A percentile compares a stretch with the other conserved stretches of the same genome.
Conservation (phyloP, 1,140 invertebrate genomes). For the Chlorops oryzae region DNA sequence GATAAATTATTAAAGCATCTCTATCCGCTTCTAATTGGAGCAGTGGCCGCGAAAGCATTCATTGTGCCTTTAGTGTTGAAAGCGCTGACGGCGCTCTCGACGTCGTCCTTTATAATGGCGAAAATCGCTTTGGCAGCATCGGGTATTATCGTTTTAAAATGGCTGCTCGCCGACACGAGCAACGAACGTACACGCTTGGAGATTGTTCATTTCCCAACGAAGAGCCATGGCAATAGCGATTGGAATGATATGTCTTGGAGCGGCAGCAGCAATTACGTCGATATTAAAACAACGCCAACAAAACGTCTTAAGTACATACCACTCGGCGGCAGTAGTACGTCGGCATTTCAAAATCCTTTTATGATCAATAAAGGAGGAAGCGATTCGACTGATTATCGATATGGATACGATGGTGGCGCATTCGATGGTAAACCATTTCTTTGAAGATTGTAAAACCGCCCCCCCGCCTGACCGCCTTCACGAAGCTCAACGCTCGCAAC, state of each 20-base stretch:
- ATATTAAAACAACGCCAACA: not conserved
- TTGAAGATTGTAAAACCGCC: too few species aligned
- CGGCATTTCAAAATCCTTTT: too few species aligned
- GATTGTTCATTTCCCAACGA: constrained; percentile 31
- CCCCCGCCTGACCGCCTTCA: too few species aligned
- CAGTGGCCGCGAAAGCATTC: constrained; percentile 57
- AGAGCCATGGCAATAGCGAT: constrained; percentile 11
- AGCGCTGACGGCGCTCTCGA: constrained; percentile 56
- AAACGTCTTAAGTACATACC: constrained; percentile 32
- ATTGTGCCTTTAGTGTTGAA: constrained; percentile 59
- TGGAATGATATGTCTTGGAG: constrained; percentile 23
- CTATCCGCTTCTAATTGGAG: constrained; percentile 55
- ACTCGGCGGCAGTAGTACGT: constrained; percentile 3
- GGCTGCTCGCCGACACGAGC: constrained; percentile 19
- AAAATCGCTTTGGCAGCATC: constrained; percentile 50
- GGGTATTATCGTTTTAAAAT: constrained; percentile 47
- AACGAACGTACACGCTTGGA: constrained; percentile 30
- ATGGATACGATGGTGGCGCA: constrained; percentile 17
- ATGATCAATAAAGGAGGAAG: too few species aligned
- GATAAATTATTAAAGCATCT: constrained; percentile 35
- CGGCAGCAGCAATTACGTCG: constrained; percentile 26
- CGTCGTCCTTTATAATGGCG: constrained; percentile 55
- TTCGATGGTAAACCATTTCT: constrained; percentile 34
- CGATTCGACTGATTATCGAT: not conserved
- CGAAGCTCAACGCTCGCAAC: too few species aligned